Conservation (phyloP, 2,888 invertebrate species). For the Macrosoma leucophasiata region DNA sequence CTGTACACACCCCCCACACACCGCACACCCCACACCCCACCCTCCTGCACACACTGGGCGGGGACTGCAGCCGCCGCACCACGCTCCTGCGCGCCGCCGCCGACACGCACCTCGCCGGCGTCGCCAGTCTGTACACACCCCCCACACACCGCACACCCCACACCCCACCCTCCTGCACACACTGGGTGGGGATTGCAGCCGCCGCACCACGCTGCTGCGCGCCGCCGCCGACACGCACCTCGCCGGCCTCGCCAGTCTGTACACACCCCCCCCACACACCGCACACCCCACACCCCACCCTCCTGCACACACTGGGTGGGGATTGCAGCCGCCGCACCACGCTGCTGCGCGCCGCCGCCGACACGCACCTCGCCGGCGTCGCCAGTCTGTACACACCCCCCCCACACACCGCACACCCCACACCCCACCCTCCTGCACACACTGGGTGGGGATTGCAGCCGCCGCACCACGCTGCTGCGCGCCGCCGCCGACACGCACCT, state of each 20-base stretch:
- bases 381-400: constrained; percentile 45
- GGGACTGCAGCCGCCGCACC: constrained; percentile 78
- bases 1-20: too few species aligned
- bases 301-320: too few species aligned
- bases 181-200: constrained; percentile 80
- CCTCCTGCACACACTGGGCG: too few species aligned
- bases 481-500: constrained; percentile 36
- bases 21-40: too few species aligned
- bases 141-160: too few species aligned
- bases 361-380: constrained; percentile 45
- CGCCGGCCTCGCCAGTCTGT: constrained; percentile 45
- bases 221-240: constrained; percentile 36
- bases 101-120: constrained; percentile 43
- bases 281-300: too few species aligned
- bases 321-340: constrained; percentile 75
- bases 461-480: constrained; percentile 44
- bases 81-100: constrained; percentile 33
- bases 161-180: too few species aligned
- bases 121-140: constrained; percentile 45
- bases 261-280: too few species aligned
- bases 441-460: constrained; percentile 80
- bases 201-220: constrained; percentile 44
- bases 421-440: too few species aligned
- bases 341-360: constrained; percentile 34
- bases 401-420: too few species aligned